Percentiles rank a stretch among this genome's conserved stretches.
Conservation (phyloP, 2,888 invertebrate genomes). For the Spialia ferax region DNA sequence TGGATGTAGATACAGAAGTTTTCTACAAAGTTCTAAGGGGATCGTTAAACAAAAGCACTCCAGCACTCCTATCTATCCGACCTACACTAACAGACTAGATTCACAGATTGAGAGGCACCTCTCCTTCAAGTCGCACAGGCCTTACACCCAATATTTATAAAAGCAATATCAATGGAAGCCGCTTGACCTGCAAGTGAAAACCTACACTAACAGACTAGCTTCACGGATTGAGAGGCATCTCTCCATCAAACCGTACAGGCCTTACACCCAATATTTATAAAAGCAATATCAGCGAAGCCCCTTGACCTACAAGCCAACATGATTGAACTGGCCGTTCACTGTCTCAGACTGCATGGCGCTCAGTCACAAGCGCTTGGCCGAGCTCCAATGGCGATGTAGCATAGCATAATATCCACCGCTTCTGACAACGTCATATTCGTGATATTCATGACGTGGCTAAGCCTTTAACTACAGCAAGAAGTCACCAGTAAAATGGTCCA, state of each 20-base stretch:
- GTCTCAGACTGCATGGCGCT: slow-evolving; percentile 4
- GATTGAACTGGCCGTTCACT: not conserved
- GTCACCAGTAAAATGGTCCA: too few species aligned
- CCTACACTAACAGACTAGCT: not conserved
- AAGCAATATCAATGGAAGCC: not conserved
- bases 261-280: not conserved
- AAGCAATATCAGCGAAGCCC: not conserved
- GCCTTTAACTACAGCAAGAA: too few species aligned
- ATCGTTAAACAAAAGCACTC: too few species aligned
- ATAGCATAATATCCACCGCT: not conserved
- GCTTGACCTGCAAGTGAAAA: not conserved
- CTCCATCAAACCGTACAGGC: not conserved
- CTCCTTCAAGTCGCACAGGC: too few species aligned
- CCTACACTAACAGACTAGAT: not conserved
- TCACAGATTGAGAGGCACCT: not conserved
- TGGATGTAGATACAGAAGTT: too few species aligned
- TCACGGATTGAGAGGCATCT: not conserved
- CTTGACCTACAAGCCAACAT: slow-evolving; percentile 4
- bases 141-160: not conserved
- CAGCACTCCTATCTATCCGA: too few species aligned
- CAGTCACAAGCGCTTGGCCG: slow-evolving; percentile 4
- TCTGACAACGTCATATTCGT: not conserved
- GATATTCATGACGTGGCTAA: not conserved
- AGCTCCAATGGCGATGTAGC: slow-evolving; percentile 1
- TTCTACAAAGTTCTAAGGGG: too few species aligned